These are phyloP conservation scores for Ophion ventricosus DNA, from an alignment of 2,888 invertebrate genomes.

Conservation along the genomic window DNA sequence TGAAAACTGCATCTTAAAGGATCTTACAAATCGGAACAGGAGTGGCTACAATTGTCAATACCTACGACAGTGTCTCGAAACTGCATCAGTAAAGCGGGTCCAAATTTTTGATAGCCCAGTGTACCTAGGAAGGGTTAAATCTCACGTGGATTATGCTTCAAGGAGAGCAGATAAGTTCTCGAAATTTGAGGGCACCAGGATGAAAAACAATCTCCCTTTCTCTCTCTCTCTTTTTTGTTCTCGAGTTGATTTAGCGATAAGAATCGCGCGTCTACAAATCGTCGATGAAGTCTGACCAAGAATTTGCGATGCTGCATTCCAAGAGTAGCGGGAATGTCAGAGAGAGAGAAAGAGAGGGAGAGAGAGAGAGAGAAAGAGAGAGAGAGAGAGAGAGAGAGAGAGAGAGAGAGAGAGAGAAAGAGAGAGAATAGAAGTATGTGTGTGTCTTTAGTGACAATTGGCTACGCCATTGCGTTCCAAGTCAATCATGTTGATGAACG, in stretches of 20 bases:
- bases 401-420: neutral
- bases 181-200: neutral
- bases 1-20: too few relatives aligned
- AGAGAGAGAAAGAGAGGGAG: too few relatives aligned
- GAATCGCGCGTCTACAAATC: conserved; percentile 13
- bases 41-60: too few relatives aligned
- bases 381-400: neutral
- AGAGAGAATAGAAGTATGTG: neutral
- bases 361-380: too few relatives aligned
- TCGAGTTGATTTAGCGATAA: conserved; percentile 26
- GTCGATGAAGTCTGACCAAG: conserved; percentile 19
- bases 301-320: conserved; percentile 54
- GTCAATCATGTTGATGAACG: conserved; percentile 12
- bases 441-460: conserved; percentile 34
- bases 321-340: conserved; percentile 29
- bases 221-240: neutral
- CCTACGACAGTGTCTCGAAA: too few relatives aligned
- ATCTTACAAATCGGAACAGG: too few relatives aligned
- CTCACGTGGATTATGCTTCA: neutral
- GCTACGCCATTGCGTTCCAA: conserved; percentile 38
- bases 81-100: too few relatives aligned
- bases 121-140: too few relatives aligned
- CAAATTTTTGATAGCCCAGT: too few relatives aligned
- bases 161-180: neutral
- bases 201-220: neutral